These are phyloP conservation scores for Luidia sarsii DNA, from an alignment of 53 echinoderm and acorn worm genomes.

Conservation along the genomic window DNA sequence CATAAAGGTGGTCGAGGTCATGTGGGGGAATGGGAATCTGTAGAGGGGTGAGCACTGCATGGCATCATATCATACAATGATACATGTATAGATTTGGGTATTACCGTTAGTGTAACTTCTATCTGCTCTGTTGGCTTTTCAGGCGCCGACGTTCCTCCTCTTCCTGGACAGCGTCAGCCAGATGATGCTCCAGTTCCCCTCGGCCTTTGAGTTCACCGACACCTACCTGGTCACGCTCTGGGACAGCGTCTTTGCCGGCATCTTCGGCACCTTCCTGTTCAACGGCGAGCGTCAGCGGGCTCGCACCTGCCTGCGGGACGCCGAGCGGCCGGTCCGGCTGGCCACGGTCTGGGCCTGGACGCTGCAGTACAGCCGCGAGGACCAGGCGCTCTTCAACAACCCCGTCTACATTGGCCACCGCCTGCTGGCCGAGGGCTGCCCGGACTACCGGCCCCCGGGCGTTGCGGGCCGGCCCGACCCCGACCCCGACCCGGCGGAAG, in stretches of 20 bases:
- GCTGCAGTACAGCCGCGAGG: constrained; percentile 82
- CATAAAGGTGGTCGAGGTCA: too few species aligned
- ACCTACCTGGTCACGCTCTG: constrained; percentile 96
- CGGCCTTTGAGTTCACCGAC: constrained; percentile 96
- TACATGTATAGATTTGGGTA: neutral
- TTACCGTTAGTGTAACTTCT: neutral
- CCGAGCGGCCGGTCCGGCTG: constrained; percentile 57
- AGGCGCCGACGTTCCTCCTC: constrained; percentile 91
- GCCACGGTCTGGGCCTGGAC: constrained; percentile 99
- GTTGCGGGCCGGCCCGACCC: too few species aligned
- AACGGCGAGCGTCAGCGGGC: constrained; percentile 82
- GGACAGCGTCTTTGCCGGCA: constrained; percentile 90
- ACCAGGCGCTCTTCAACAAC: constrained; percentile 95
- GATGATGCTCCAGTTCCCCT: constrained; percentile 91
- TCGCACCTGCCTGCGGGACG: constrained; percentile 57
- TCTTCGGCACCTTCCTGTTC: constrained; percentile 97
- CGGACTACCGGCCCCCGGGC: constrained; percentile 14
- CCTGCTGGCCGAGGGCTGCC: neutral
- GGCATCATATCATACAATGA: neutral
- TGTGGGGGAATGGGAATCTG: too few species aligned
- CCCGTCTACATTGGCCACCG: constrained; percentile 86
- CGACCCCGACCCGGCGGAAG: constrained; percentile 61
- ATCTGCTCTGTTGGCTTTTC: constrained; percentile 15
- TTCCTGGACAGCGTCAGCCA: constrained; percentile 96
- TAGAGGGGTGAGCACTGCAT: too few species aligned